Evolutionary conservation across 92 coral and sea anemone species (phyloP).

Genomic region (Porites rus): DNA sequence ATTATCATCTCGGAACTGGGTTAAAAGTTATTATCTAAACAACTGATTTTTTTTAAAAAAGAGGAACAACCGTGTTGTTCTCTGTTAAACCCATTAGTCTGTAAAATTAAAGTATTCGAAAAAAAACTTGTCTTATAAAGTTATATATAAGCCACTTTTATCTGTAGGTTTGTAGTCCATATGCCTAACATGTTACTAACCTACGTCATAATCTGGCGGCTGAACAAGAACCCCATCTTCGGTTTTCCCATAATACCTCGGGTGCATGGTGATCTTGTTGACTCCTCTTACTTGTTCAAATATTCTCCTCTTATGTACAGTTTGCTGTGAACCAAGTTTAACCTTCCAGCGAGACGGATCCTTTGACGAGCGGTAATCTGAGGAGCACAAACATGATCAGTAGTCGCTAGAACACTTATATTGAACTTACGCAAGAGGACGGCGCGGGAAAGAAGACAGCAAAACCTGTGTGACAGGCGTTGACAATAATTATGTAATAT

Average conservation of each 20-base stretch:
- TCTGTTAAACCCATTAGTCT: background rate
- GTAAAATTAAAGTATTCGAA: background rate
- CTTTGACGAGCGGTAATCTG: constrained; percentile 66
- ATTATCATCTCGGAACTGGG: no score
- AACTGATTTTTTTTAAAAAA: no score
- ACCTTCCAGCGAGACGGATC: constrained; percentile 65
- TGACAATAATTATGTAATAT: no score
- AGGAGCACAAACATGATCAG: background rate
- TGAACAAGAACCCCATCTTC: constrained; percentile 64
- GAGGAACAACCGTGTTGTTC: background rate
- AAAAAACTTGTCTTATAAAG: background rate
- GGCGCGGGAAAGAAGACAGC: no score
- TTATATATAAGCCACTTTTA: no score
- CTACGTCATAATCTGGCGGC: constrained; percentile 69
- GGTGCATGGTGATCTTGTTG: constrained; percentile 54
- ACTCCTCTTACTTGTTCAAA: constrained; percentile 52
- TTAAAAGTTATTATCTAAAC: background rate
- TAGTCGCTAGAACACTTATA: background rate
- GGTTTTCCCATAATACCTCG: constrained; percentile 56
- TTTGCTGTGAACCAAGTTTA: constrained; percentile 56
- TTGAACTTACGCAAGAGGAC: no score
- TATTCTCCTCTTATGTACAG: background rate
- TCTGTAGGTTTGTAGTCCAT: no score
- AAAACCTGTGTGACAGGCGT: no score
- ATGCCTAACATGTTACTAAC: constrained; percentile 24